Conservation (phyloP, 2,797 vertebrate species). For the Podargus strigoides region DNA sequence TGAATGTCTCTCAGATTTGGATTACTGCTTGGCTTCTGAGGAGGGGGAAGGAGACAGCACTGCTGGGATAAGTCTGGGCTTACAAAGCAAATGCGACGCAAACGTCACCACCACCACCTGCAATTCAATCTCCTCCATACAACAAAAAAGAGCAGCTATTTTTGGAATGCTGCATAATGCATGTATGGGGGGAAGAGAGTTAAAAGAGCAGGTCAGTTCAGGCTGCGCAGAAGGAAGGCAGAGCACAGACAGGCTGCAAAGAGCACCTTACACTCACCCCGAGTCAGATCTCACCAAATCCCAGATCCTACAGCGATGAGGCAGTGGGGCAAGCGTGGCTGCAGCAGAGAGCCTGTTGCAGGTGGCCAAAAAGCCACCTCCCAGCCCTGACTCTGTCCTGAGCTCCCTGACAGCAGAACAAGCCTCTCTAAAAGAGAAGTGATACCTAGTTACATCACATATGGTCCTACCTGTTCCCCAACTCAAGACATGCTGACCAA, state of each 20-base stretch:
- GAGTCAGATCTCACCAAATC: not conserved
- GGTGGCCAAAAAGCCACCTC: not conserved
- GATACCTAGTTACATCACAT: not conserved
- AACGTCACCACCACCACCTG: not conserved
- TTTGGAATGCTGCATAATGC: not conserved
- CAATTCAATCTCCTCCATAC: not conserved
- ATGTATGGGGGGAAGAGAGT: not conserved
- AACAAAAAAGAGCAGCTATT: not conserved
- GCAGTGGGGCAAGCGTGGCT: not conserved
- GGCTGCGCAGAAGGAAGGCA: not conserved
- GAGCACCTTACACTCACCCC: not conserved
- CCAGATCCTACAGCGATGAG: not conserved
- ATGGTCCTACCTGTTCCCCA: not conserved
- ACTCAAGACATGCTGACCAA: not conserved
- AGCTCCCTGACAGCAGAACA: not conserved
- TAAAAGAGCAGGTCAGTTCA: not conserved
- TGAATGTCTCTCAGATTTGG: not conserved
- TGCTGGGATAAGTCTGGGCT: not conserved
- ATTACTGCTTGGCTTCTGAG: not conserved
- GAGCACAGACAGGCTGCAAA: not conserved
- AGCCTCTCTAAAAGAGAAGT: not conserved
- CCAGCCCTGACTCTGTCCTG: not conserved
- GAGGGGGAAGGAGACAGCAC: not conserved
- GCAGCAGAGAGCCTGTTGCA: not conserved
- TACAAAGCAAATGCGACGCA: not conserved